These are phyloP conservation scores for Circaetus cinerascens DNA, from an alignment of 2,113 vertebrate genomes.

Conservation along the genomic window DNA sequence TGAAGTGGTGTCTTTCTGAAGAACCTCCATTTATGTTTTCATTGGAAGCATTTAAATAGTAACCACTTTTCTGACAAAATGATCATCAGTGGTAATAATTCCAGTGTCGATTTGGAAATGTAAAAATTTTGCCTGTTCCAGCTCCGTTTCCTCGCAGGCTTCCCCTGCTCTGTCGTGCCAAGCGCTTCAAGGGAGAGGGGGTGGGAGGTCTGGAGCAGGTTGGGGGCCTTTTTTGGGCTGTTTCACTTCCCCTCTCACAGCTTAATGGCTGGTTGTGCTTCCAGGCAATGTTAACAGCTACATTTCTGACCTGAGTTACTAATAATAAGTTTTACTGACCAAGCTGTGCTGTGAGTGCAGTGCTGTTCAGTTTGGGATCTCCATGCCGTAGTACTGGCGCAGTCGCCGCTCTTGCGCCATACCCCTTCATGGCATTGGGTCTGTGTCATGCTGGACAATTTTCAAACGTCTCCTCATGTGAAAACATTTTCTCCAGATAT, in stretches of 20 bases:
- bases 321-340: not conserved
- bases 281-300: not conserved
- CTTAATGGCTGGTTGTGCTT: not conserved
- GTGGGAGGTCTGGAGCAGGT: not conserved
- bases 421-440: not conserved
- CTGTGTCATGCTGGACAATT: not conserved
- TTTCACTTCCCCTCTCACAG: not conserved
- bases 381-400: accelerated
- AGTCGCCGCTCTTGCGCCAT: not conserved
- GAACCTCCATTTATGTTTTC: not conserved
- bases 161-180: accelerated
- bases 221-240: not conserved
- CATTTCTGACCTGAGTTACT: not conserved
- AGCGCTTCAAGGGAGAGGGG: not conserved
- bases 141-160: not conserved
- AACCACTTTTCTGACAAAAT: not conserved
- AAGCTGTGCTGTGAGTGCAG: accelerated
- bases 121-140: not conserved
- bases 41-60: not conserved
- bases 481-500: not conserved
- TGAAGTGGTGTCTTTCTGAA: not conserved
- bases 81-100: not conserved
- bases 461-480: not conserved
- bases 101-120: not conserved
- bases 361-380: not conserved